Conservation (phyloP, 2,113 vertebrate species). For the Centrocercus urophasianus region DNA sequence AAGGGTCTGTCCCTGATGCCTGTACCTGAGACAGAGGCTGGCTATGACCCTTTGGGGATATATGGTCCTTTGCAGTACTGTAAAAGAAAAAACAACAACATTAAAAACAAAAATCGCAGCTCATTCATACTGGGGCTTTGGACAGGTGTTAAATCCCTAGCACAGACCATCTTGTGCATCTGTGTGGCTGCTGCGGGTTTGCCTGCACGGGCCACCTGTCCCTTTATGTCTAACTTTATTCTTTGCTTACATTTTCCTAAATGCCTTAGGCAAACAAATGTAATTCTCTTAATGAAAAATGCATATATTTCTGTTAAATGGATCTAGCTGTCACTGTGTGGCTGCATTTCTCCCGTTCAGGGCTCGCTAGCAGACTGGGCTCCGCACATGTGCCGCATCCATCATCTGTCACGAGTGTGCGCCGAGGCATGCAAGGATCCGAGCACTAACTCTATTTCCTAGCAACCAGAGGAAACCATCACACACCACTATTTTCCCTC, state of each 20-base stretch:
- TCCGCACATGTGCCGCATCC: slow-evolving; percentile 43
- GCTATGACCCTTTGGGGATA: background rate
- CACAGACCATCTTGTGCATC: background rate
- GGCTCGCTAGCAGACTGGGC: slow-evolving; percentile 44
- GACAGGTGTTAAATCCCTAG: slow-evolving; percentile 12
- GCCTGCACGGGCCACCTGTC: background rate
- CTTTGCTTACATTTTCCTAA: slow-evolving; percentile 24
- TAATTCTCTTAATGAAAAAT: slow-evolving; percentile 35
- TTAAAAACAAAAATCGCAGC: background rate
- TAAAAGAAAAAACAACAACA: background rate
- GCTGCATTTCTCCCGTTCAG: slow-evolving; percentile 42
- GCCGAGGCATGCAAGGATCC: slow-evolving; percentile 63
- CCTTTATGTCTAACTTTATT: background rate
- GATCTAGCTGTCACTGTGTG: background rate
- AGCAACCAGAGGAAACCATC: slow-evolving; percentile 75
- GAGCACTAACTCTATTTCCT: slow-evolving; percentile 78
- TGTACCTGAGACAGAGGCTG: background rate
- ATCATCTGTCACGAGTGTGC: slow-evolving; percentile 69
- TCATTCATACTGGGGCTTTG: background rate
- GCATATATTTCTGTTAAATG: slow-evolving; percentile 57
- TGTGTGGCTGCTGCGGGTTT: background rate
- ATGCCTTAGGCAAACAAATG: background rate
- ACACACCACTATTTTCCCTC: slow-evolving; percentile 68
- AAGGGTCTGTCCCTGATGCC: background rate
- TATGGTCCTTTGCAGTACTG: background rate